These are phyloP conservation scores for Myathropa florea DNA, from an alignment of 2,888 invertebrate genomes.

Conservation along the genomic window DNA sequence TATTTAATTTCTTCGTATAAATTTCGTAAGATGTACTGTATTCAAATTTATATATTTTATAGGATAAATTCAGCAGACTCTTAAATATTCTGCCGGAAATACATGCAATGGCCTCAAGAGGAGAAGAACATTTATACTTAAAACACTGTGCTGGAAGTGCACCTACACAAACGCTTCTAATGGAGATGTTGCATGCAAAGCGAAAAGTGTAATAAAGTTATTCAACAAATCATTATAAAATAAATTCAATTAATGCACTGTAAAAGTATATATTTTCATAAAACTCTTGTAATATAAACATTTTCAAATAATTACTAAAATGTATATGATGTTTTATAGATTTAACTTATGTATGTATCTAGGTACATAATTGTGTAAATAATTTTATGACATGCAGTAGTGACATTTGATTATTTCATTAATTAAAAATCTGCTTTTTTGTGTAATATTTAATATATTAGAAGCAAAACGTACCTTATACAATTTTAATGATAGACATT, in stretches of 20 bases:
- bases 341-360: slow-evolving; percentile 11
- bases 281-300: slow-evolving; percentile 68
- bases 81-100: slow-evolving; percentile 96
- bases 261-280: slow-evolving; percentile 64
- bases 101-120: slow-evolving; percentile 93
- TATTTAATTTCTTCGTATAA: no score
- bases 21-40: no score
- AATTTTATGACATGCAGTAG: slow-evolving; percentile 52
- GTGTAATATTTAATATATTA: slow-evolving; percentile 71
- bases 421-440: slow-evolving; percentile 59
- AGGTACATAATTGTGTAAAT: slow-evolving; percentile 54
- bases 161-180: slow-evolving; percentile 97
- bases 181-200: slow-evolving; percentile 99
- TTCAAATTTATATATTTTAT: slow-evolving; percentile 65
- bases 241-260: slow-evolving; percentile 35
- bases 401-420: slow-evolving; percentile 62
- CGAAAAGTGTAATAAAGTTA: slow-evolving; percentile 84
- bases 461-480: slow-evolving; percentile 74
- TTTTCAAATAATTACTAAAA: slow-evolving; percentile 56
- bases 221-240: slow-evolving; percentile 12
- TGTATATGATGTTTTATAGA: slow-evolving; percentile 72
- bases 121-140: slow-evolving; percentile 96
- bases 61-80: slow-evolving; percentile 97
- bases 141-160: slow-evolving; percentile 97
- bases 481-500: slow-evolving; percentile 68